These are phyloP conservation scores for Melanchra persicariae DNA, from an alignment of 2,888 invertebrate genomes.

Conservation along the genomic window DNA sequence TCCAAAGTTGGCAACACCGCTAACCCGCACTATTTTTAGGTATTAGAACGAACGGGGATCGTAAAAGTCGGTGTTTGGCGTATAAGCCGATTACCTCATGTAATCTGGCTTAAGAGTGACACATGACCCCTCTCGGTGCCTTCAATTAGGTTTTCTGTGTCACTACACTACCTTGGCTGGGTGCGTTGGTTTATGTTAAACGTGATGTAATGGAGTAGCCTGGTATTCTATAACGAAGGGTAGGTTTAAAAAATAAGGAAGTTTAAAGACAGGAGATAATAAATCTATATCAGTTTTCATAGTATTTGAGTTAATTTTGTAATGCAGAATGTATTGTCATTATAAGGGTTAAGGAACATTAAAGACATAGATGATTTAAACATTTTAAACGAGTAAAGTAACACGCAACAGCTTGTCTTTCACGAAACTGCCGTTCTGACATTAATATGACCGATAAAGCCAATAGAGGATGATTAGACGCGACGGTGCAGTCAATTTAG, in stretches of 20 bases:
- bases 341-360: too few species aligned
- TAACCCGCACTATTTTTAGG: constrained; percentile 53
- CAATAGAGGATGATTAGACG: neutral
- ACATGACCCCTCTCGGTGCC: constrained; percentile 71
- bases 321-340: too few species aligned
- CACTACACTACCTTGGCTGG: constrained; percentile 42
- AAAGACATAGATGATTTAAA: too few species aligned
- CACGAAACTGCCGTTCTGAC: too few species aligned
- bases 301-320: too few species aligned
- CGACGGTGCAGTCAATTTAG: constrained; percentile 11
- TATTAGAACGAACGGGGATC: constrained; percentile 56
- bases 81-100: constrained; percentile 82
- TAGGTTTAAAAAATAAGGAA: too few species aligned
- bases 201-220: neutral
- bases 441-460: neutral
- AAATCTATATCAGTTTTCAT: too few species aligned
- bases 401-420: too few species aligned
- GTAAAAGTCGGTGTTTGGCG: constrained; percentile 78
- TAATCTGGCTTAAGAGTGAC: constrained; percentile 76
- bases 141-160: constrained; percentile 77
- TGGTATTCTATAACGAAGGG: neutral
- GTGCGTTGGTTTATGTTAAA: constrained; percentile 11
- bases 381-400: too few species aligned
- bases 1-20: constrained; percentile 19
- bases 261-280: too few species aligned